A percentile compares a stretch with the other conserved stretches of the same genome.
Conservation (phyloP, 2,888 invertebrate species). For the Xanthia icteritia region DNA sequence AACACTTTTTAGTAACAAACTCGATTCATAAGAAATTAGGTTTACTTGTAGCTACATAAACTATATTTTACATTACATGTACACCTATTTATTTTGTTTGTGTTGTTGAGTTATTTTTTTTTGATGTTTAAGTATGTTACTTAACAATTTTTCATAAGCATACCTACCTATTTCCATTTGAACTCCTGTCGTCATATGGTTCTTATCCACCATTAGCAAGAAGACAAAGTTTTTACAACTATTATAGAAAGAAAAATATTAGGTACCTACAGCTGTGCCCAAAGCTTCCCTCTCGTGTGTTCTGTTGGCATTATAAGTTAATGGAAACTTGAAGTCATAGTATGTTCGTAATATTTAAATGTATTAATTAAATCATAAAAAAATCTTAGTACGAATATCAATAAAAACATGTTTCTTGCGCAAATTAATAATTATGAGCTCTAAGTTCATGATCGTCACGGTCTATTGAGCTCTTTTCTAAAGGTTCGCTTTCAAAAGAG, state of each 20-base stretch:
- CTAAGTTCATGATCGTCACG: constrained; percentile 88
- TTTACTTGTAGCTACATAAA: constrained; percentile 6
- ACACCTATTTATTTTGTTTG: not conserved
- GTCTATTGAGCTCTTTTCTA: constrained; percentile 84
- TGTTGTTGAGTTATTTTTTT: not conserved
- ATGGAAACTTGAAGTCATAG: not conserved
- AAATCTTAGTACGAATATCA: constrained; percentile 16
- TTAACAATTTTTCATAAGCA: not conserved
- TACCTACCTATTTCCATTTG: not conserved
- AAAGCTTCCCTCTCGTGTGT: no score
- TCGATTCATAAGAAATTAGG: constrained; percentile 1
- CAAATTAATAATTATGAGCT: constrained; percentile 63
- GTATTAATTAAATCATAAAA: not conserved
- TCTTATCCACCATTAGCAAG: not conserved
- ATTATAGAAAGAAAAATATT: not conserved
- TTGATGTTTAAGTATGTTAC: no score
- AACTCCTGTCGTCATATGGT: not conserved
- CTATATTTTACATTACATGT: not conserved
- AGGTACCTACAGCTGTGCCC: not conserved
- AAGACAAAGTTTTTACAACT: not conserved
- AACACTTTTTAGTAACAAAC: constrained; percentile 25
- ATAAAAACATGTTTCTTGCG: constrained; percentile 61
- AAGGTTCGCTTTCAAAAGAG: constrained; percentile 84
- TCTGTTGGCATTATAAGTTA: not conserved
- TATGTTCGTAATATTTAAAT: not conserved